Evolutionary conservation across 2,113 vertebrate species (phyloP).

Genomic region (Chrysochloris asiatica): DNA sequence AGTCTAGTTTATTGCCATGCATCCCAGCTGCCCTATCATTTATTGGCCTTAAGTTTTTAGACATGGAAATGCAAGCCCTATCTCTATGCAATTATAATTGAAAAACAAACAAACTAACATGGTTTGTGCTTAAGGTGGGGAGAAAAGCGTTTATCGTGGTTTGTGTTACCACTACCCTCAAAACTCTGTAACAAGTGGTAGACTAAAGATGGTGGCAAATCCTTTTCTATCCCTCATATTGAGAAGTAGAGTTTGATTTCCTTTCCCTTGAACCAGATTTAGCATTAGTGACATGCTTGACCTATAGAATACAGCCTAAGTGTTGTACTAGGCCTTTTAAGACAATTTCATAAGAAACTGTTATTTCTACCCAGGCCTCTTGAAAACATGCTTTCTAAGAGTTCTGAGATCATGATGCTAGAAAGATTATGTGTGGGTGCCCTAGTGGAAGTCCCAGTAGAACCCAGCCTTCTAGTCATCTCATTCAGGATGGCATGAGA

Average conservation of each 20-base stretch:
- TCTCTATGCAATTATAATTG: neutral
- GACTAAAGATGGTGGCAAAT: neutral
- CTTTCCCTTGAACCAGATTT: neutral
- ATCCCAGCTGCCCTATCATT: neutral
- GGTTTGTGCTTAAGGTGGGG: neutral
- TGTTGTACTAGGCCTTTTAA: neutral
- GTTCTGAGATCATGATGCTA: neutral
- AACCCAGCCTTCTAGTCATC: neutral
- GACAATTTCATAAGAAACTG: neutral
- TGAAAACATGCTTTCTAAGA: neutral
- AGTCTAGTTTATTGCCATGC: neutral
- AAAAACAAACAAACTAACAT: neutral
- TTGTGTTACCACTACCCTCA: neutral
- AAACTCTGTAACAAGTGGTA: neutral
- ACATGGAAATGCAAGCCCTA: neutral
- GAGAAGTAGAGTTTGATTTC: neutral
- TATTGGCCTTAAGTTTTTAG: constrained; percentile 1
- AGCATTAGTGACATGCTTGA: neutral
- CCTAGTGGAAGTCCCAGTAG: neutral
- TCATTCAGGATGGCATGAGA: neutral
- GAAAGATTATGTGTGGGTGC: neutral
- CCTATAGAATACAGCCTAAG: neutral
- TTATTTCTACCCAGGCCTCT: constrained; percentile 1
- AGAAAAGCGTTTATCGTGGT: neutral
- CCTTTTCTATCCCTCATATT: neutral